Conservation (phyloP, 1,140 invertebrate genomes). For the Drosophila nebulosa region DNA sequence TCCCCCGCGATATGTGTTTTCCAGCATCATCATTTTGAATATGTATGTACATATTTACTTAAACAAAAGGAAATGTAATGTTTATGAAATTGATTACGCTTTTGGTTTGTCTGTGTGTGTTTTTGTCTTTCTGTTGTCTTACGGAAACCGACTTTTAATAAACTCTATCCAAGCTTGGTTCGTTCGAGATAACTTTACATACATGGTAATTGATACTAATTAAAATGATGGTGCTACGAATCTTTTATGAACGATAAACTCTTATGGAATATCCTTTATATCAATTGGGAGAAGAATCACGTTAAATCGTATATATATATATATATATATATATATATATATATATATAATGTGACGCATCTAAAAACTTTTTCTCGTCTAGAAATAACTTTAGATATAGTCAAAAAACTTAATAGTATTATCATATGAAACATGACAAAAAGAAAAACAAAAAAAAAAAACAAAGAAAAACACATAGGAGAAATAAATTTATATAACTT, state of each 20-base stretch:
- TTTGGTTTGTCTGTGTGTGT: background rate
- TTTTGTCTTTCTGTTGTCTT: background rate
- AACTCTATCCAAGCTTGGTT: background rate
- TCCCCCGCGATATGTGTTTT: background rate
- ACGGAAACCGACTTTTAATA: background rate
- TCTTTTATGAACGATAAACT: background rate
- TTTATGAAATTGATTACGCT: background rate
- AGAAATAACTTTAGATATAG: conserved; percentile 43
- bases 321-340: no score
- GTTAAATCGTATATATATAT: conserved; percentile 7
- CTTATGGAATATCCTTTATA: conserved; percentile 6
- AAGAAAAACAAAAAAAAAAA: no score
- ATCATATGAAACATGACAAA: conserved; percentile 30
- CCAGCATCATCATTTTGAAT: conserved; percentile 1
- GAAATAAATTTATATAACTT: conserved; percentile 32
- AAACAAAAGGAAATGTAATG: background rate
- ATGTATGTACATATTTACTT: background rate
- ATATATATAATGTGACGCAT: no score
- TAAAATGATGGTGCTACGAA: background rate
- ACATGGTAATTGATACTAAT: background rate
- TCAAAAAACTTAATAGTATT: conserved; percentile 43
- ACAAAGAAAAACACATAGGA: no score
- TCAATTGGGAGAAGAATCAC: conserved; percentile 13
- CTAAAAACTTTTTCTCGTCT: conserved; percentile 38
- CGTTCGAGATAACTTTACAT: background rate